A percentile compares a stretch with the other conserved stretches of the same genome.
Conservation (phyloP, 2,797 vertebrate genomes). For the Fringilla coelebs region DNA sequence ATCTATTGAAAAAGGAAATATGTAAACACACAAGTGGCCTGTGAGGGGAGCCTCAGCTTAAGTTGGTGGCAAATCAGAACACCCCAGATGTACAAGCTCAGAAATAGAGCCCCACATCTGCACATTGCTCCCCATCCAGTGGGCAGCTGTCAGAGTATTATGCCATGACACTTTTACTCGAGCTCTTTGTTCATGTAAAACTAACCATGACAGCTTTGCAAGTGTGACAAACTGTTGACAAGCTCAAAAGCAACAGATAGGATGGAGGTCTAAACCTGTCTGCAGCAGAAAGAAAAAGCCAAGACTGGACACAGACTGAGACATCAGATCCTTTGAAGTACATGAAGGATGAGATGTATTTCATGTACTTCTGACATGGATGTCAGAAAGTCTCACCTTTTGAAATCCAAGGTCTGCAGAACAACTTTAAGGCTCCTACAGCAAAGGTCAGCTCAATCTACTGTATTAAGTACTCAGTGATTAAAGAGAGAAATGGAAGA, state of each 20-base stretch:
- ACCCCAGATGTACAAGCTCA: neutral
- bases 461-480: neutral
- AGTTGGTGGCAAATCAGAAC: neutral
- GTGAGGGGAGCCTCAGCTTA: neutral
- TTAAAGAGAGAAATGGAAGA: neutral
- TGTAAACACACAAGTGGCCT: neutral
- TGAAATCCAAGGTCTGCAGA: neutral
- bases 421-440: neutral
- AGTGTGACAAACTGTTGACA: neutral
- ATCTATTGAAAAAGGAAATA: neutral
- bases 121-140: neutral
- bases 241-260: neutral
- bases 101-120: neutral
- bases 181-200: neutral
- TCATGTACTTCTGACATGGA: neutral
- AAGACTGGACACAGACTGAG: neutral
- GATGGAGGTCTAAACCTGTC: neutral
- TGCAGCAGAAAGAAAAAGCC: neutral
- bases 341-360: neutral
- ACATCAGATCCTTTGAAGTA: neutral
- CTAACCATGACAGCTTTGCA: neutral
- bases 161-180: neutral
- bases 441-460: neutral
- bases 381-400: neutral
- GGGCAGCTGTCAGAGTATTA: neutral